Evolutionary conservation across 2,888 invertebrate species (phyloP).

Genomic region (Byasa hedistus): DNA sequence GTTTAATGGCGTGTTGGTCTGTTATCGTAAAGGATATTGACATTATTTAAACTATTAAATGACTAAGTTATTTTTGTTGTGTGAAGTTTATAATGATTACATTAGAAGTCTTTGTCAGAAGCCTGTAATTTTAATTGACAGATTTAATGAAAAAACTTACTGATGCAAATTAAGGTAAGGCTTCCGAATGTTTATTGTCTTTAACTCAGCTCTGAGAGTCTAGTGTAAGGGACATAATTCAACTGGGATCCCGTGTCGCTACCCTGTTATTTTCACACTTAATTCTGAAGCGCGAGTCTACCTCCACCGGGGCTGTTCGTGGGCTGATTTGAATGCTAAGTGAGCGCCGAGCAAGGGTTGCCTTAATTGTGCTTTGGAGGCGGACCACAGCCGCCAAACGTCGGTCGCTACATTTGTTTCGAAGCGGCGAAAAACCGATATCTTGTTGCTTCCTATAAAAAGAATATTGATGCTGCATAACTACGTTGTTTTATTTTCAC

Average conservation of each 20-base stretch:
- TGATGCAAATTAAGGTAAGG: background rate
- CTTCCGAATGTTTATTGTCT: background rate
- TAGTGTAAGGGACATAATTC: conserved; percentile 51
- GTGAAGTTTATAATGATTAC: background rate
- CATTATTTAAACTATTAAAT: background rate
- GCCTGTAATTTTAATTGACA: background rate
- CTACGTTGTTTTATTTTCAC: too few relatives aligned
- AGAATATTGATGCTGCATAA: too few relatives aligned
- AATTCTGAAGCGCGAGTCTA: conserved; percentile 68
- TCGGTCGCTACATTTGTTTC: conserved; percentile 26
- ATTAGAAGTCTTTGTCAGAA: background rate
- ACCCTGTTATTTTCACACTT: conserved; percentile 69
- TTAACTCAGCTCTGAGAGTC: background rate
- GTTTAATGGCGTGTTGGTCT: background rate
- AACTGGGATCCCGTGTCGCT: conserved; percentile 43
- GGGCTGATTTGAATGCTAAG: conserved; percentile 74
- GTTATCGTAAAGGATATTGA: background rate
- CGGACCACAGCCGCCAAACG: conserved; percentile 46
- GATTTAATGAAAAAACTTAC: background rate
- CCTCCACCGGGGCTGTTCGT: conserved; percentile 61
- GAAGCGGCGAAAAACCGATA: conserved; percentile 15
- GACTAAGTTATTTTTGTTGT: background rate
- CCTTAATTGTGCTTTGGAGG: conserved; percentile 66
- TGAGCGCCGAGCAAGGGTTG: conserved; percentile 64
- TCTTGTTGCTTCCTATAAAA: too few relatives aligned